phyloP scores from a whole-genome alignment of 2,113 vertebrate genomes.

The Damaliscus lunatus region DNA sequence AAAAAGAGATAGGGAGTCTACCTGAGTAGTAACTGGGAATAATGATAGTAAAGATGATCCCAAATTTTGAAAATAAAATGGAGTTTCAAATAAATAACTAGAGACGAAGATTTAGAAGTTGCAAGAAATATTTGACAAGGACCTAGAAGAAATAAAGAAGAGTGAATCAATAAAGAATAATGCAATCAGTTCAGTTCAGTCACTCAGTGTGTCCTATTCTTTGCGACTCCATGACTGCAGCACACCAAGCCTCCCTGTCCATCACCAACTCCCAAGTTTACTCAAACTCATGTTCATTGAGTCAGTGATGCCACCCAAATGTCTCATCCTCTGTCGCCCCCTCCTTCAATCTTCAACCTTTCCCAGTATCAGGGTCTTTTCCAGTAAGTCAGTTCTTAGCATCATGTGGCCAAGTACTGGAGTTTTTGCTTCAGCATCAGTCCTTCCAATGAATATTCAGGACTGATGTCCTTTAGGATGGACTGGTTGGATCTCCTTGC shows the following conservation, averaged over 20 bases:
- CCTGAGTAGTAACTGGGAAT: neutral
- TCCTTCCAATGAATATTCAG: neutral
- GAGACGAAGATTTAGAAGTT: too few relatives aligned
- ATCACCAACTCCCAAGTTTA: neutral
- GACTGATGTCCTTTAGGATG: neutral
- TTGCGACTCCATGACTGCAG: rapidly evolving
- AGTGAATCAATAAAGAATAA: neutral
- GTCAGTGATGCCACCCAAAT: neutral
- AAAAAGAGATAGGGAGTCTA: neutral
- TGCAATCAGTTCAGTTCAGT: neutral
- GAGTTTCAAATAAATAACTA: neutral
- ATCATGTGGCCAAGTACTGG: neutral
- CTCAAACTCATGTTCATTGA: neutral
- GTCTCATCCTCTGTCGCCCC: neutral
- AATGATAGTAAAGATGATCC: neutral
- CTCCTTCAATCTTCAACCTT: neutral
- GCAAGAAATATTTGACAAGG: neutral
- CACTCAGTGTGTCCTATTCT: neutral
- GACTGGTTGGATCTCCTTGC: neutral
- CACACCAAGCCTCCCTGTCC: neutral
- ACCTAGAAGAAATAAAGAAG: neutral
- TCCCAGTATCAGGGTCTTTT: neutral
- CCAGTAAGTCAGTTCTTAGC: neutral
- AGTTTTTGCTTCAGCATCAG: neutral
- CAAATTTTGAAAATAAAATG: neutral